Percentiles rank a stretch among this genome's conserved stretches.
Conservation (phyloP, 2,797 vertebrate species). For the Pteronotus mesoamericanus region DNA sequence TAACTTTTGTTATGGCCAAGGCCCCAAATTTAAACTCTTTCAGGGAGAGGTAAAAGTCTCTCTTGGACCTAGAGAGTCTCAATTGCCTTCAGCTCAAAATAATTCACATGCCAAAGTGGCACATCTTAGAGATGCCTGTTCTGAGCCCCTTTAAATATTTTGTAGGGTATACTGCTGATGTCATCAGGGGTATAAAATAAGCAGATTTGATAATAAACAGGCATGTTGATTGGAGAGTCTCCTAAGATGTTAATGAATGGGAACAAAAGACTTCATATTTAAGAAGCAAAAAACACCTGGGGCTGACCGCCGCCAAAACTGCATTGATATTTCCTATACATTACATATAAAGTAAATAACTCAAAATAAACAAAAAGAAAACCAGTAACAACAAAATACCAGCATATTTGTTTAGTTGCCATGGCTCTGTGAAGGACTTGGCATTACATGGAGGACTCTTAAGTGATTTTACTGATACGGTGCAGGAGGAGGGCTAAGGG, state of each 20-base stretch:
- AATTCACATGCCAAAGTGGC: not conserved
- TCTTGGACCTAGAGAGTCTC: not conserved
- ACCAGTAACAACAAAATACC: not conserved
- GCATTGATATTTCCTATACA: not conserved
- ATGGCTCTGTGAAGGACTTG: not conserved
- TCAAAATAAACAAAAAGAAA: slow-evolving; percentile 29
- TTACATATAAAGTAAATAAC: slow-evolving; percentile 39
- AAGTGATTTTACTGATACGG: not conserved
- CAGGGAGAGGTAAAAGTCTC: not conserved
- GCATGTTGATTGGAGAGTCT: not conserved
- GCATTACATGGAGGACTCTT: not conserved
- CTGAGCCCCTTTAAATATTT: not conserved
- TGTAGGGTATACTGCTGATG: not conserved
- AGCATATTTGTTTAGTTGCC: not conserved
- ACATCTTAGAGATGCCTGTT: not conserved
- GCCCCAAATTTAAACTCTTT: not conserved
- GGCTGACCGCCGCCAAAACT: not conserved
- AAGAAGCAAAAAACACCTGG: not conserved
- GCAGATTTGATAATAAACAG: not conserved
- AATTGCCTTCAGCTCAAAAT: not conserved
- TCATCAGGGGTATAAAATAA: not conserved
- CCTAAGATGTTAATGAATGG: not conserved
- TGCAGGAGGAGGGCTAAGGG: not conserved
- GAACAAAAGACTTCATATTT: not conserved
- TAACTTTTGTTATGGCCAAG: not conserved